A percentile compares a stretch with the other conserved stretches of the same genome.
Evolutionary conservation across 2,113 vertebrate species (phyloP).

Genomic region (Gasterosteus nipponicus): DNA sequence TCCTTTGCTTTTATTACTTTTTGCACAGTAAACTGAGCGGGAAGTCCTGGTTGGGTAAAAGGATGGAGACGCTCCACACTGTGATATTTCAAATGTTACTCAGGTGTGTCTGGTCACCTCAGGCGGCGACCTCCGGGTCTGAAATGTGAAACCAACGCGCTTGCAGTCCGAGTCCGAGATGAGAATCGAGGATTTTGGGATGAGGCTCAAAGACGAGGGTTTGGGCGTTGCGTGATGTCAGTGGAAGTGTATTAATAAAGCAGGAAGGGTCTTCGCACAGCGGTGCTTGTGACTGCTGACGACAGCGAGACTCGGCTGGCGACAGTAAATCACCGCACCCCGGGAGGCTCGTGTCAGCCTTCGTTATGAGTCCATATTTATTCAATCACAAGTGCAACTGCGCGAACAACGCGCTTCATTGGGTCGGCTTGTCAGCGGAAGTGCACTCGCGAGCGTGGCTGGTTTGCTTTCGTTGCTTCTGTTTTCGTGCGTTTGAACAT

Average conservation of each 20-base stretch:
- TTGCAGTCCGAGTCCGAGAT: too few relatives aligned
- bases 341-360: constrained; percentile 24
- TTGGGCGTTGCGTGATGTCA: constrained; percentile 17
- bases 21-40: background rate
- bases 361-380: constrained; percentile 31
- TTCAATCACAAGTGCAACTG: constrained; percentile 49
- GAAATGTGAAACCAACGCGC: too few relatives aligned
- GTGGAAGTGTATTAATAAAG: constrained; percentile 16
- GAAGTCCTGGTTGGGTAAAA: background rate
- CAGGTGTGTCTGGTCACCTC: background rate
- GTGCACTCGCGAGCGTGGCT: constrained; percentile 11
- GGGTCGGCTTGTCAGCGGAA: constrained; percentile 21
- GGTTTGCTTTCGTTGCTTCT: constrained; percentile 18
- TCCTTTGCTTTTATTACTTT: background rate
- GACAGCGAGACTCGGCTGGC: constrained; percentile 19
- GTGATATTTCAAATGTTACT: background rate
- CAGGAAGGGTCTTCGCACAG: constrained; percentile 5
- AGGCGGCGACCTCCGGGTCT: background rate
- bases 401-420: constrained; percentile 5
- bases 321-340: constrained; percentile 34
- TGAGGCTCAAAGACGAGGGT: background rate
- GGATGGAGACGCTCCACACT: background rate
- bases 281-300: constrained; percentile 19
- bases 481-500: constrained; percentile 17
- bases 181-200: background rate